These are phyloP conservation scores for Ceratitis capitata DNA, from an alignment of 1,140 invertebrate genomes.

Conservation along the genomic window DNA sequence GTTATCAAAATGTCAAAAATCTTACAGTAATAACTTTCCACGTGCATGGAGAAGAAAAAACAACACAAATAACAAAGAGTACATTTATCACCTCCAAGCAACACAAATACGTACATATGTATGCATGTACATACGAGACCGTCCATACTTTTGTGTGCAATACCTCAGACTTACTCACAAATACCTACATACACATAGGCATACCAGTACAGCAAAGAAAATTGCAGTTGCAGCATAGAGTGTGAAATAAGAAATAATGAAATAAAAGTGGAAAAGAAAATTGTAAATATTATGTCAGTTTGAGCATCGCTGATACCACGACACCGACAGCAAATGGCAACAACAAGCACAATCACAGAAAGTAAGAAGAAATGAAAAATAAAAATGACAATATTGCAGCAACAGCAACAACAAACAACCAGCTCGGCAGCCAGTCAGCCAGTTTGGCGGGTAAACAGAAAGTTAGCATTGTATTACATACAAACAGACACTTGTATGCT, in stretches of 20 bases:
- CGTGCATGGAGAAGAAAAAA: not conserved
- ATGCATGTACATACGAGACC: not conserved
- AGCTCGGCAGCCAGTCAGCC: not conserved
- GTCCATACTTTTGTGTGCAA: too few relatives aligned
- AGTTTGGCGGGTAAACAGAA: not conserved
- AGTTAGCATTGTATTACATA: not conserved
- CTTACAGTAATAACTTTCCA: not conserved
- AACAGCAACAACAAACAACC: not conserved
- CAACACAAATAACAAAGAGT: not conserved
- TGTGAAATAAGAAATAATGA: not conserved
- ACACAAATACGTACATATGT: not conserved
- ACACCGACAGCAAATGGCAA: not conserved
- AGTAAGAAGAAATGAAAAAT: not conserved
- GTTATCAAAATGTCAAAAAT: not conserved
- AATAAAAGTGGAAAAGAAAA: conserved; percentile 10
- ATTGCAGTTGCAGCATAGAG: not conserved
- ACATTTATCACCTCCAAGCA: not conserved
- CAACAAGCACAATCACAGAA: not conserved
- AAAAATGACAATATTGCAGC: not conserved
- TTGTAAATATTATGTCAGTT: conserved; percentile 31
- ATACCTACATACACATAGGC: not conserved
- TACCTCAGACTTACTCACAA: not conserved
- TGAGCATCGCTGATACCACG: not conserved
- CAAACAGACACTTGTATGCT: not conserved
- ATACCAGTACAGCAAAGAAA: not conserved